Percentiles rank a stretch among this genome's conserved stretches.
Conservation (phyloP, 2,888 invertebrate species). For the Blastobasis adustella region DNA sequence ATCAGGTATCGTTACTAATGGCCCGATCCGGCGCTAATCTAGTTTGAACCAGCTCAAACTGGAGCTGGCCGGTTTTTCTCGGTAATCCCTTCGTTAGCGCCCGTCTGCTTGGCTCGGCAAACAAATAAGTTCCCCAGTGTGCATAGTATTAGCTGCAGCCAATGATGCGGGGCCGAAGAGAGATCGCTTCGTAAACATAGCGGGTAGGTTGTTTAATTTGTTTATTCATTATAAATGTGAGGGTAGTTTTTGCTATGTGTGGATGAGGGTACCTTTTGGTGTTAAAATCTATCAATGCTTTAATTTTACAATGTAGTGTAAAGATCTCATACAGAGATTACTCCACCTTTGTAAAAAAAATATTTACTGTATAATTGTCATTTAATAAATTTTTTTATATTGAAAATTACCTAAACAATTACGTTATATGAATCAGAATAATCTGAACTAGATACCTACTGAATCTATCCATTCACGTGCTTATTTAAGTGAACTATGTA, state of each 20-base stretch:
- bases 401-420: too few relatives aligned
- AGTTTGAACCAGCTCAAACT: slow-evolving; percentile 41
- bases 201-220: too few relatives aligned
- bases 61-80: slow-evolving; percentile 58
- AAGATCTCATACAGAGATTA: too few relatives aligned
- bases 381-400: too few relatives aligned
- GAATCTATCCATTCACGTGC: too few relatives aligned
- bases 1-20: slow-evolving; percentile 67
- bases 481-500: too few relatives aligned
- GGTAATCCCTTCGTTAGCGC: slow-evolving; percentile 62
- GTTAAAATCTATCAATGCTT: neutral
- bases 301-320: neutral
- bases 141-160: neutral
- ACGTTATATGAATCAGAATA: too few relatives aligned
- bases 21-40: slow-evolving; percentile 57
- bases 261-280: neutral
- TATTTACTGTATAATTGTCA: too few relatives aligned
- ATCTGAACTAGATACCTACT: too few relatives aligned
- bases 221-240: neutral
- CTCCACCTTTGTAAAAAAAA: too few relatives aligned
- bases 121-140: slow-evolving; percentile 20
- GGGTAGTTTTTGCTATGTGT: neutral
- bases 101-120: slow-evolving; percentile 41
- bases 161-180: neutral
- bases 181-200: neutral